Base-by-base conservation (phyloP, 2,113 vertebrate genomes). In the Mesocricetus auratus region DNA sequence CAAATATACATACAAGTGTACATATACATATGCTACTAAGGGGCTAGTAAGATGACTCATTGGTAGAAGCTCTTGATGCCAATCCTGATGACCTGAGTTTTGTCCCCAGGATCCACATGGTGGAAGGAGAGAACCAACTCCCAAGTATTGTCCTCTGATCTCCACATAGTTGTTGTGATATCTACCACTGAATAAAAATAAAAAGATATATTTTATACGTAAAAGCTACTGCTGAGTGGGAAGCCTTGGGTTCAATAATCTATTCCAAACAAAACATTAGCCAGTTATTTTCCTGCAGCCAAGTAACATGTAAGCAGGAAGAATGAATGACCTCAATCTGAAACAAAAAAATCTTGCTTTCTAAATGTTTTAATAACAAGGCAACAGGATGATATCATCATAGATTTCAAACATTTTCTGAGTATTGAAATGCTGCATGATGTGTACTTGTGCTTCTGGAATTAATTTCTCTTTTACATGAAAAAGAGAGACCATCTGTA, bases 401-500 rank as follows among this genome's bases (percentile, higher is more conserved):
- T 3, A 82, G 29, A 86, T 78, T 91, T 95, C 94, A 79, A 66
- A 71, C 83, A 83, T 94, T 98, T 79, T 31, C 75, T 42, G 33
- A 71, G 31, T 92, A 74, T 83, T 90, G 92, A 96, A 4, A 86
- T 86, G 11, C 24, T 86, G 58, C n/a, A 73, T 83, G 64, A 81
- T 96, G 97, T 93, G 73, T 73, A 94, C 97, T 71, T 97, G 90
- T 88, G 96, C 13, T 69, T 26, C 8, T 93, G 45, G 36, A 95
- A 97, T 97, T 88, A 98, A 97, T 98, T 97, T 95, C 50, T 95
- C 47, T 93, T 98, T 96, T 81, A 56, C 96, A 97, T 94, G 62
- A 97, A 98, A 98, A 98, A 69, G 66, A 92, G 93, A 98, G 97
- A 97, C 74, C 0, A 73, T 97, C 86, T 97, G 16, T 92, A 97